phyloP scores from a whole-genome alignment of 2,888 invertebrate species.

The Orthosia gracilis region DNA sequence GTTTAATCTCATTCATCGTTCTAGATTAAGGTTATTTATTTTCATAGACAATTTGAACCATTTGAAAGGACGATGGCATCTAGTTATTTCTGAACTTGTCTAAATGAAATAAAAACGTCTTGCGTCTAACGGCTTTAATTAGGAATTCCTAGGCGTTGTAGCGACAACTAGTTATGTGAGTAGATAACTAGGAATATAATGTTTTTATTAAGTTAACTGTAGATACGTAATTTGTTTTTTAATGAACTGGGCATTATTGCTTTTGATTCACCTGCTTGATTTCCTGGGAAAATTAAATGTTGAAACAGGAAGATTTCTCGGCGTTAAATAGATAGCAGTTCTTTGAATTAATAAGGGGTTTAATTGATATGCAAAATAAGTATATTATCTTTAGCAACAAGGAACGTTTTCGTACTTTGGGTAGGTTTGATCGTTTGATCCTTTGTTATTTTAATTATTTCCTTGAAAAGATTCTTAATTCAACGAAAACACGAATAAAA shows the following conservation, averaged over 20 bases:
- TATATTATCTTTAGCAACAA: constrained; percentile 8
- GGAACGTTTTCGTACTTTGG: not conserved
- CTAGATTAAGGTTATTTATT: not conserved
- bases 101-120: constrained; percentile 38
- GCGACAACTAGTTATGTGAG: constrained; percentile 30
- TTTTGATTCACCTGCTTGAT: constrained; percentile 16
- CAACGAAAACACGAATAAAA: not conserved
- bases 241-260: constrained; percentile 34
- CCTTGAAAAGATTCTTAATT: not conserved
- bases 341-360: not conserved
- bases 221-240: constrained; percentile 47
- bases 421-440: not conserved
- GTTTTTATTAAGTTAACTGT: constrained; percentile 45
- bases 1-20: not conserved
- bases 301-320: not conserved
- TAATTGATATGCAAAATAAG: constrained; percentile 7
- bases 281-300: constrained; percentile 16
- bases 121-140: constrained; percentile 44
- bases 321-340: not conserved
- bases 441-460: not conserved
- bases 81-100: constrained; percentile 11
- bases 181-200: constrained; percentile 27
- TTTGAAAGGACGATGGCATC: constrained; percentile 12
- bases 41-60: constrained; percentile 1
- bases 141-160: constrained; percentile 35